Conservation (phyloP, 37 sponge, comb jelly and placozoan genomes). For the Spongilla lacustris region DNA sequence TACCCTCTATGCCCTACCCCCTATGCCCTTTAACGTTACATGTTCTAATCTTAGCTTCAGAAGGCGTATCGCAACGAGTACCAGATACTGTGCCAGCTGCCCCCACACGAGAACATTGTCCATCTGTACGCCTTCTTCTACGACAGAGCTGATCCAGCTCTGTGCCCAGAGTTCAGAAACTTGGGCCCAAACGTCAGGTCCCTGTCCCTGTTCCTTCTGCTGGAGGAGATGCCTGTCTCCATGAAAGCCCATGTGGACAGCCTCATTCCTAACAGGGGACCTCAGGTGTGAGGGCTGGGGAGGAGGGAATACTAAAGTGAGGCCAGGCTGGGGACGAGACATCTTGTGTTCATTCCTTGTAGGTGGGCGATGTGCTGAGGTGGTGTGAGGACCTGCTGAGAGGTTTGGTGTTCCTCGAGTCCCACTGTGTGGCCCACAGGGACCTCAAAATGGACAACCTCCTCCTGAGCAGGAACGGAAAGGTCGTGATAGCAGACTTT, state of each 20-base stretch:
- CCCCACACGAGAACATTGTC: conserved; percentile 84
- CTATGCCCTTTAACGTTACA: background rate
- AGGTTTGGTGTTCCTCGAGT: conserved; percentile 65
- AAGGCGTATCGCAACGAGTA: conserved; percentile 63
- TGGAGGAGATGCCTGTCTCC: conserved; percentile 63
- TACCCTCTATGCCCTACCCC: too few relatives aligned
- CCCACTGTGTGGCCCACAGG: conserved; percentile 68
- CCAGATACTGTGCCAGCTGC: conserved; percentile 76
- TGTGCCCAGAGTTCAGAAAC: conserved; percentile 24
- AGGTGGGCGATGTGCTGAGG: conserved; percentile 50
- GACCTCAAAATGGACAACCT: conserved; percentile 88
- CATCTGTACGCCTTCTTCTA: conserved; percentile 90
- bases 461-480: conserved; percentile 41
- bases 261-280: conserved; percentile 41
- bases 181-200: conserved; percentile 23
- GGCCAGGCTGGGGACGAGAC: too few relatives aligned
- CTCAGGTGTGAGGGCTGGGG: conserved; percentile 35
- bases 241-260: conserved; percentile 56
- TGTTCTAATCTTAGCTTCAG: conserved; percentile 25
- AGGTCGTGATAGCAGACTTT: conserved; percentile 74
- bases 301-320: background rate
- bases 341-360: background rate
- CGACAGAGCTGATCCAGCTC: conserved; percentile 62
- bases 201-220: conserved; percentile 75
- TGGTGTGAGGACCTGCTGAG: conserved; percentile 70